phyloP scores from a whole-genome alignment of 2,797 vertebrate genomes.

The Chloroceryle inda region DNA sequence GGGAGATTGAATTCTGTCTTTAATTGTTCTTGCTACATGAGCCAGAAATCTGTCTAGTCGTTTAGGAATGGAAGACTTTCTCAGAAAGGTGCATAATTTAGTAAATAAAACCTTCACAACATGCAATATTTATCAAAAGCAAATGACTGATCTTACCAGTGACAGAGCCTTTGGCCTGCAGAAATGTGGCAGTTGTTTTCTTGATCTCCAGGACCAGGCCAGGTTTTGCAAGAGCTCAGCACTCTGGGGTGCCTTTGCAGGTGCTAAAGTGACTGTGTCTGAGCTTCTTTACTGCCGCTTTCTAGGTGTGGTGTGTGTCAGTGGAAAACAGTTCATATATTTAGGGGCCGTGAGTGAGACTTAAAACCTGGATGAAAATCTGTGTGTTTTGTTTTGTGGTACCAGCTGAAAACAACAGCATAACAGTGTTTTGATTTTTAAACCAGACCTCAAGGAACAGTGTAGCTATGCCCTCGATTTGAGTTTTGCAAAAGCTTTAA shows the following conservation, averaged over 20 bases:
- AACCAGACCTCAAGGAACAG: neutral
- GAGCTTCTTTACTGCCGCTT: neutral
- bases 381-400: neutral
- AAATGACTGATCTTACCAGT: slow-evolving; percentile 57
- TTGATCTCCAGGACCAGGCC: neutral
- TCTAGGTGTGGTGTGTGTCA: neutral
- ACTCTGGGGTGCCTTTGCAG: neutral
- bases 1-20: slow-evolving; percentile 36
- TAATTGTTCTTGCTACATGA: slow-evolving; percentile 58
- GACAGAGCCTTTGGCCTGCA: slow-evolving; percentile 35
- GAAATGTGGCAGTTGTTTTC: slow-evolving; percentile 19
- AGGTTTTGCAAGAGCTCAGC: slow-evolving; percentile 11
- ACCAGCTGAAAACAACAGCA: neutral
- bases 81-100: slow-evolving; percentile 49
- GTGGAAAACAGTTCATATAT: neutral
- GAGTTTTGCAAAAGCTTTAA: neutral
- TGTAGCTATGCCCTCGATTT: neutral
- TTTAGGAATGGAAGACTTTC: slow-evolving; percentile 69
- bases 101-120: slow-evolving; percentile 65
- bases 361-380: neutral
- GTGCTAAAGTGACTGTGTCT: neutral
- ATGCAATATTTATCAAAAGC: slow-evolving; percentile 56
- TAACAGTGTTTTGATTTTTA: neutral
- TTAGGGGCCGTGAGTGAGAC: neutral
- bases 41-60: slow-evolving; percentile 55